Evolutionary conservation across 2,888 invertebrate genomes (phyloP).

Genomic region (Gymnosoma rotundatum): DNA sequence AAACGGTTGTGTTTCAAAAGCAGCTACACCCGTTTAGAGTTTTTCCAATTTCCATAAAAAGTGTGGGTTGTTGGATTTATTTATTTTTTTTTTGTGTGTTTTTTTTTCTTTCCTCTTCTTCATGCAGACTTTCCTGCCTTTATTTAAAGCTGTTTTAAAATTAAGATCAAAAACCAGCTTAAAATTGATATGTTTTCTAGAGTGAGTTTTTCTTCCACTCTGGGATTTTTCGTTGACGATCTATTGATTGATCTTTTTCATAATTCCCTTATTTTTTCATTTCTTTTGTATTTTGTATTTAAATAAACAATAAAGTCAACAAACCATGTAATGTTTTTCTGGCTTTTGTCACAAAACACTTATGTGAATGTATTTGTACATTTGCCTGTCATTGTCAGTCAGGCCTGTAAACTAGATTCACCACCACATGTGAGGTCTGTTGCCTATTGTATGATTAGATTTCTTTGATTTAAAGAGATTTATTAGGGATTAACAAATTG

Average conservation of each 20-base stretch:
- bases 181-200: conserved; percentile 40
- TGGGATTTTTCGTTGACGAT: conserved; percentile 56
- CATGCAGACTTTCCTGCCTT: not conserved
- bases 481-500: conserved; percentile 65
- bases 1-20: not conserved
- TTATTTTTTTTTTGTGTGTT: not conserved
- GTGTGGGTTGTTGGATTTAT: conserved; percentile 52
- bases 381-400: conserved; percentile 9
- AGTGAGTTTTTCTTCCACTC: conserved; percentile 2
- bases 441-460: not conserved
- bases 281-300: conserved; percentile 50
- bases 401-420: conserved; percentile 37
- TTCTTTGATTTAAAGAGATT: conserved; percentile 42
- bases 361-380: not conserved
- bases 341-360: conserved; percentile 55
- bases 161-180: conserved; percentile 60
- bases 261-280: conserved; percentile 42
- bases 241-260: conserved; percentile 69
- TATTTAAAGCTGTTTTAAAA: conserved; percentile 30
- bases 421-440: conserved; percentile 59
- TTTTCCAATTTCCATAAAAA: conserved; percentile 66
- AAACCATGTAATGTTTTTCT: conserved; percentile 65
- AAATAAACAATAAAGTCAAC: conserved; percentile 64
- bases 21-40: conserved; percentile 59
- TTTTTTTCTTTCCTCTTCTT: conserved; percentile 15